A percentile compares a stretch with the other conserved stretches of the same genome.
phyloP scores from a whole-genome alignment of 2,888 invertebrate species.

The Bruchidius siliquastri region DNA sequence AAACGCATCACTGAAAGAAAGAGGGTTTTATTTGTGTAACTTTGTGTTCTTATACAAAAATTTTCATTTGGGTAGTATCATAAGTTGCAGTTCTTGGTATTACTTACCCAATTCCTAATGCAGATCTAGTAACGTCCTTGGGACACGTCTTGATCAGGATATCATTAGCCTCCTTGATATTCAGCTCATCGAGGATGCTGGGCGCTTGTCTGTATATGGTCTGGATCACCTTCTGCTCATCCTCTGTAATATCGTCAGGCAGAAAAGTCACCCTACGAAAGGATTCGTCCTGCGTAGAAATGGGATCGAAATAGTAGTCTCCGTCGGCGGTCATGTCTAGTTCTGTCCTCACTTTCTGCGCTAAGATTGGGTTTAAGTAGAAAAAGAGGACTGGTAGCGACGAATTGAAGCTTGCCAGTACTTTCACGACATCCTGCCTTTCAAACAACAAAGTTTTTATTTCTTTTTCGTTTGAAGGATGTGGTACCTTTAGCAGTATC shows the following conservation, averaged over 20 bases:
- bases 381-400: constrained; percentile 75
- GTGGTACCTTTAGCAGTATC: constrained; percentile 52
- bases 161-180: constrained; percentile 72
- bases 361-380: constrained; percentile 67
- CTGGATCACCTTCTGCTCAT: constrained; percentile 61
- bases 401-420: constrained; percentile 74
- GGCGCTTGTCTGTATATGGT: constrained; percentile 51
- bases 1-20: too few relatives aligned
- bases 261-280: constrained; percentile 70
- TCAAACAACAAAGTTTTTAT: constrained; percentile 64
- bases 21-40: too few relatives aligned
- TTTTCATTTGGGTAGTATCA: too few relatives aligned
- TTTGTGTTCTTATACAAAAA: too few relatives aligned
- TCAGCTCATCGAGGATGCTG: constrained; percentile 65
- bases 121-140: constrained; percentile 28
- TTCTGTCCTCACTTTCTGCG: constrained; percentile 61
- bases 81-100: neutral
- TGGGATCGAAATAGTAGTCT: constrained; percentile 56
- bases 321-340: constrained; percentile 63
- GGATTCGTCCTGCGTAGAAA: constrained; percentile 58
- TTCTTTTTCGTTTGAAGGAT: constrained; percentile 52
- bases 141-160: constrained; percentile 70
- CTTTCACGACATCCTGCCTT: constrained; percentile 65
- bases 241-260: constrained; percentile 64
- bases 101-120: constrained; percentile 22